Conservation (phyloP, 1,140 invertebrate species). For the Drosophila orena region DNA sequence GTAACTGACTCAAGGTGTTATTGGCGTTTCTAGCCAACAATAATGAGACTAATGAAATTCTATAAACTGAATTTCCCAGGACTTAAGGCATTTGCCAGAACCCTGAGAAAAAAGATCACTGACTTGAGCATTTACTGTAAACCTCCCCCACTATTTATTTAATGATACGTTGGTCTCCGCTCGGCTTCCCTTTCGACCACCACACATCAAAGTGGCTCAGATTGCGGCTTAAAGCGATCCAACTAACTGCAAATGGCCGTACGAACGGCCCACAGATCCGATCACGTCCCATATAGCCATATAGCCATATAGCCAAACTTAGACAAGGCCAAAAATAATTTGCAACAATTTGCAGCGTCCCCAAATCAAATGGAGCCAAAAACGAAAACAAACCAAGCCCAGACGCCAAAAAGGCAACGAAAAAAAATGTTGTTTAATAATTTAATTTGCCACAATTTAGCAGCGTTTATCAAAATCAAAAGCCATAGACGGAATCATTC, state of each 20-base stretch:
- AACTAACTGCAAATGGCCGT: conserved; percentile 37
- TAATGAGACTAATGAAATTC: neutral
- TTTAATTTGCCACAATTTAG: conserved; percentile 85
- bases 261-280: conserved; percentile 42
- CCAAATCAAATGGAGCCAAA: conserved; percentile 37
- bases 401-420: conserved; percentile 45
- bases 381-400: conserved; percentile 30
- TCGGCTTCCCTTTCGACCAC: conserved; percentile 52
- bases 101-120: conserved; percentile 5
- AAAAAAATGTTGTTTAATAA: conserved; percentile 83
- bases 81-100: neutral
- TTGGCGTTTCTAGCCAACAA: no score
- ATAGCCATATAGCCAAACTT: conserved; percentile 57
- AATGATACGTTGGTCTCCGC: conserved; percentile 41
- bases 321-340: conserved; percentile 84
- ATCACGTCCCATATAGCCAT: conserved; percentile 49
- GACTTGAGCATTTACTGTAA: conserved; percentile 17
- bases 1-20: neutral
- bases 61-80: neutral
- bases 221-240: conserved; percentile 52
- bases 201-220: conserved; percentile 64
- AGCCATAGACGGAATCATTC: conserved; percentile 65
- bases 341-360: conserved; percentile 71
- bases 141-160: conserved; percentile 40
- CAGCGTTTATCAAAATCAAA: conserved; percentile 82